Base-by-base conservation (phyloP, 2,797 vertebrate species). In the Dicrostonyx torquatus region DNA sequence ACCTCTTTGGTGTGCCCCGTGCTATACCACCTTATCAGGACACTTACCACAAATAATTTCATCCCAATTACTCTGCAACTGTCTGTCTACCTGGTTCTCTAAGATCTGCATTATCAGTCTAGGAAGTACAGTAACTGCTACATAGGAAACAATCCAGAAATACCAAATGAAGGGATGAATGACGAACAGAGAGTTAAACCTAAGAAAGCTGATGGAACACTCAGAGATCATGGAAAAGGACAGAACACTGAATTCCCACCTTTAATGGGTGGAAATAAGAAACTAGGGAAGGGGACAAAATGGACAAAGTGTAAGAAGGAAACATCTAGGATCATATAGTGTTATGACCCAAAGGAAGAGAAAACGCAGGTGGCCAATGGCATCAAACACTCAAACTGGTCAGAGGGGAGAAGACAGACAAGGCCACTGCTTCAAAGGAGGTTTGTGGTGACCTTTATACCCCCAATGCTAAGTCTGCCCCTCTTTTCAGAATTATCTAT, bases 281-380 rank as follows among this genome's bases (percentile, higher is more conserved):
- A 83, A 87, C 82, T 14, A 90, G 77, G 70, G 86, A 79, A 95
- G 77, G 62, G 73, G 93, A 97, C 87, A 88, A 91, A 88, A 95
- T 91, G 89, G 91, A 96, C 84, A 96, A 87, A 85, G 92, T 86
- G 92, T 87, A 91, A 64, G 68, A 95, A 96, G 95, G 66, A 96
- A 95, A 96, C 84, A 88, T 53, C 80, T 53, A 90, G 78, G 76
- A 58, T 48, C 87, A 58, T 50, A 76, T 64, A 95, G 45, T 26
- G 60, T 62, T 87, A n/a, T 87, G 94, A 83, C 45, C 89, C 87
- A 89, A 93, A 91, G 80, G 82, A 95, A 95, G 93, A 96, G 87
- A 87, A 85, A 88, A 76, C 70, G 55, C 43, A 91, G 64, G 87
- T 79, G 72, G 85, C 77, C 68, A 75, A 88, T 62, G 94, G 94